Base-by-base conservation (phyloP, 2,113 vertebrate genomes). In the Nycticorax nycticorax region DNA sequence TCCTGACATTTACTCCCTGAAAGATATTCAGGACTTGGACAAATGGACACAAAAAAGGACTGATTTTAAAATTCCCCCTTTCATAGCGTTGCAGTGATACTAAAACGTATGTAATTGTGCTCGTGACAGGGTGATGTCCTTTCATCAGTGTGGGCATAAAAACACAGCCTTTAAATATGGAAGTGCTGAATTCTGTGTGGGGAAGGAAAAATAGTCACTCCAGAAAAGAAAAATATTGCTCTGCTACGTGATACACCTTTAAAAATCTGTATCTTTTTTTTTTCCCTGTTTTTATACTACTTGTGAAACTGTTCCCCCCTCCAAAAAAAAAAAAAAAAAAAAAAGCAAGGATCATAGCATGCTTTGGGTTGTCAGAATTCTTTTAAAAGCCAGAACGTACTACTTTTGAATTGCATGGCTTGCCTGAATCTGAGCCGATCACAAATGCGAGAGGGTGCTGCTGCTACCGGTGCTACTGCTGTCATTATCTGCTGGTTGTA, bases 71-170 rank as follows among this genome's bases (percentile, higher is more conserved):
- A 91, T 85, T 71, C 37, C 68, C 62, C 35, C 16, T 32, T 88
- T 84, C 22, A 12, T 18, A 57, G 53, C n/a, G 10, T 28, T 12
- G 62, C 47, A 59, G 27, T 26, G 35, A 79, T 86, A 88, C 45
- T 85, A 50, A 93, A 50, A 64, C 66, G 9, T 84, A 27, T 81
- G 56, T 96, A 92, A 96, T 92, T 95, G 57, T 95, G 41, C 69
- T 89, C 96, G 78, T 72, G 88, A 86, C 73, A 88, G 37, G 37
- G 67, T 96, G 57, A 85, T 89, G 67, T 81, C 59, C 92, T 97
- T 94, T 93, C 6, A 0, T 79, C 71, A 45, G 60, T 93, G 22
- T 6, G 73, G 66, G 43, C 96, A 64, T 91, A 78, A 75, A 93
- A 89, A 93, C 73, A 77, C 52, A 87, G 66, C 71, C 69, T 97